Percentiles rank a stretch among this genome's conserved stretches.
These are phyloP conservation scores for Cranoglanis bouderius DNA, from an alignment of 2,113 vertebrate species.

Conservation along the genomic window DNA sequence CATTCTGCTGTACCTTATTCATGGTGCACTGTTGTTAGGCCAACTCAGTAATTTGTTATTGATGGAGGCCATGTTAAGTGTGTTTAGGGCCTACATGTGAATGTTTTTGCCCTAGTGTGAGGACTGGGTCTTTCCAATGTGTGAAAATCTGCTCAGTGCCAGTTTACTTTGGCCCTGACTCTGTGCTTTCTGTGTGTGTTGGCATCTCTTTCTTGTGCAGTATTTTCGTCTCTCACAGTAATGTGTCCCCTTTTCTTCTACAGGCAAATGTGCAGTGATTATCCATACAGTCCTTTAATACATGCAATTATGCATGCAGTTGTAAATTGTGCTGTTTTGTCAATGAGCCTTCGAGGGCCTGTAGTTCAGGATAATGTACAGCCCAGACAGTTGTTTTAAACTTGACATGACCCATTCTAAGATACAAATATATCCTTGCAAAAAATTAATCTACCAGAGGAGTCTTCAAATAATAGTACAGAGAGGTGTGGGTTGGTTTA, in stretches of 20 bases:
- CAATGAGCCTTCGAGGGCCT: conserved; percentile 3
- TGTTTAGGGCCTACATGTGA: conserved; percentile 57
- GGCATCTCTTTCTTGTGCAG: conserved; percentile 56
- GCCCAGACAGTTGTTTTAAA: conserved; percentile 1
- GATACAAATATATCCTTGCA: conserved; percentile 26
- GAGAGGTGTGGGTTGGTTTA: conserved; percentile 34
- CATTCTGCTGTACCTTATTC: conserved; percentile 27
- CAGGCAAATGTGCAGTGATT: conserved; percentile 41
- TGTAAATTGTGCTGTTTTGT: conserved; percentile 43
- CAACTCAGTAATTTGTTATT: conserved; percentile 49
- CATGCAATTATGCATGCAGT: conserved; percentile 27
- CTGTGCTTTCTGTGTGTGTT: conserved; percentile 53
- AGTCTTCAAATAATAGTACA: conserved; percentile 33
- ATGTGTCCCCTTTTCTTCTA: conserved; percentile 51
- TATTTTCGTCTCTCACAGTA: conserved; percentile 61
- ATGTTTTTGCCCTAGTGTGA: conserved; percentile 56
- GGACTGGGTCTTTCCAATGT: conserved; percentile 63
- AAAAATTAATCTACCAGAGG: conserved; percentile 36
- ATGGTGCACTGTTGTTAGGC: conserved; percentile 39
- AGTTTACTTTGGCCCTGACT: conserved; percentile 64
- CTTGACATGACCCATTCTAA: neutral
- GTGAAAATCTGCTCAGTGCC: conserved; percentile 65
- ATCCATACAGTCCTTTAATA: conserved; percentile 19
- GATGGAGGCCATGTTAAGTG: conserved; percentile 53
- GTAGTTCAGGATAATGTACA: conserved; percentile 11